Evolutionary conservation across 2,113 vertebrate genomes (phyloP), one percentile per base, ranked within the genome.

Genomic region (Cygnus buccinator): DNA sequence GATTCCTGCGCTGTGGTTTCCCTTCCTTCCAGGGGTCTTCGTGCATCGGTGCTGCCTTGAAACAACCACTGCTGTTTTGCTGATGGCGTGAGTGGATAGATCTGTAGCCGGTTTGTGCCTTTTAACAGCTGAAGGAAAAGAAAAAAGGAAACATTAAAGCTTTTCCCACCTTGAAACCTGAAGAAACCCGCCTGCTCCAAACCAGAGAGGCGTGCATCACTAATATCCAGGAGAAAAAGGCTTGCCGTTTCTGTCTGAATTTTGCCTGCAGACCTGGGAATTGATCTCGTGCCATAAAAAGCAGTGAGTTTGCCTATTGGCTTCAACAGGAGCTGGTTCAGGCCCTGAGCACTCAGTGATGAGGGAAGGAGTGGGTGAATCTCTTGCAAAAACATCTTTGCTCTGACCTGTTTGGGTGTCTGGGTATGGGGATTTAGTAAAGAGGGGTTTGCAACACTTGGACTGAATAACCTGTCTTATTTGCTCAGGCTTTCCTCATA

Each of bases 131-230:
- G 66, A 41, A 54, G 44, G 44, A 13, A 77, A 77, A 93, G 17
- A 57, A 67, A 78, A 76, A 33, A 73, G 43, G 67, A 74, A 90
- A 80, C 44, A 66, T 70, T 57, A 66, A 83, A 93, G 44, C 71
- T 65, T 83, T 76, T 90, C 54, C 44, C 58, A 73, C 66, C 84
- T 83, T 26, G 33, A 83, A 80, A 66, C 74, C 67, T 91, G 74
- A 86, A 23, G 39, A 20, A 79, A 73, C 54, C 35, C 85, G 84
- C 89, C 84, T 1, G 2, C 66, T 43, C 18, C 0, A 0, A 86
- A 12, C 3, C 1, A 0, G 54, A 54, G 92, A 57, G 91, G 35
- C 0, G 3, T 55, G 39, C 41, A 5, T 11, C 23, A 0, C 29
- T 16, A 15, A 5, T 55, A n/a, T 58, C 48, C 26, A 31, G 55